Evolutionary conservation across 37 sponge, comb jelly and placozoan genomes (phyloP).

Genomic region (Geodia barretti): DNA sequence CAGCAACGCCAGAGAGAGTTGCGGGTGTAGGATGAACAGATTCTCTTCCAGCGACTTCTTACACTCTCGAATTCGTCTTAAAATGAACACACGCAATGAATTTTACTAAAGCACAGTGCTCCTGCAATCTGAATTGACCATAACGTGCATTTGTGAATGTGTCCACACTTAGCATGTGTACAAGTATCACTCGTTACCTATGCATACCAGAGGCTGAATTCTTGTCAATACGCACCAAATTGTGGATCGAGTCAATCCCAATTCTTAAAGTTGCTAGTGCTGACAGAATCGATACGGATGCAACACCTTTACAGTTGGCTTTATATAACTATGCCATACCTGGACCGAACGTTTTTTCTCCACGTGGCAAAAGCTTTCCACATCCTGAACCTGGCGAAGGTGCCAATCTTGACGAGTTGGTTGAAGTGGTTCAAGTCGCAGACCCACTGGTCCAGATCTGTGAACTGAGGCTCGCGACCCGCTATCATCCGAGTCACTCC

Average conservation of each 20-base stretch:
- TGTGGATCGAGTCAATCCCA: neutral
- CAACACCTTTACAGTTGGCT: conserved; percentile 7
- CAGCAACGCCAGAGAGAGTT: conserved; percentile 80
- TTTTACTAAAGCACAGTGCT: no score
- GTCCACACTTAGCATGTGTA: no score
- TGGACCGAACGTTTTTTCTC: conserved; percentile 91
- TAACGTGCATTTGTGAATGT: neutral
- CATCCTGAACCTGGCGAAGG: conserved; percentile 88
- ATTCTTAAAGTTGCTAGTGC: neutral
- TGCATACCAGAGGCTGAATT: no score
- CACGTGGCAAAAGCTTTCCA: conserved; percentile 95
- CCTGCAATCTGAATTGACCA: neutral
- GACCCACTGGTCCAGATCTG: conserved; percentile 82
- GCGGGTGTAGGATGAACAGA: conserved; percentile 83
- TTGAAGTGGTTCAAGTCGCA: conserved; percentile 86
- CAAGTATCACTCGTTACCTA: no score
- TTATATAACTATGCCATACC: conserved; percentile 47
- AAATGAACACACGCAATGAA: no score
- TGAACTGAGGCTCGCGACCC: conserved; percentile 86
- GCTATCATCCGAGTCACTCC: conserved; percentile 88
- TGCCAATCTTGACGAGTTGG: conserved; percentile 86
- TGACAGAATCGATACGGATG: no score
- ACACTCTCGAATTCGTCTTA: conserved; percentile 67
- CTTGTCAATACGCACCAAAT: neutral
- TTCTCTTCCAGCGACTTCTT: conserved; percentile 74